Conservation (phyloP, 2,113 vertebrate species). For the Dinomys branickii region DNA sequence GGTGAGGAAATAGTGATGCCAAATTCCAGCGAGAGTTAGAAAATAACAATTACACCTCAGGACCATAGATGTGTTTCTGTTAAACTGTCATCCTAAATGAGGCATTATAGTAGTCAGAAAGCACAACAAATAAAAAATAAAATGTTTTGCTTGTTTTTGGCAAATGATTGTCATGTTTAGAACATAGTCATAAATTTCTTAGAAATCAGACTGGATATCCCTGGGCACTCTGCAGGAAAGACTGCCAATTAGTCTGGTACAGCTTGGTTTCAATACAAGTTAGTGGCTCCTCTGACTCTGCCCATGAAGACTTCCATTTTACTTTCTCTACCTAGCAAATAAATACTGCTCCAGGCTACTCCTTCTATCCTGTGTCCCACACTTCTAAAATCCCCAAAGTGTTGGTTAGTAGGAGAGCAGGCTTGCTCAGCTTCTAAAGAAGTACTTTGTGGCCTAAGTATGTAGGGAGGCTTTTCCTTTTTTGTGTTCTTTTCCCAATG, state of each 20-base stretch:
- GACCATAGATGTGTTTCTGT: slow-evolving; percentile 76
- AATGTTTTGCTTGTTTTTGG: slow-evolving; percentile 55
- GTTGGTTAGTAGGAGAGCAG: accelerated
- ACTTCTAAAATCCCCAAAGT: not conserved
- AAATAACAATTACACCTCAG: slow-evolving; percentile 72
- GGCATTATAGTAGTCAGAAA: slow-evolving; percentile 75
- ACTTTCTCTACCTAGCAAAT: not conserved
- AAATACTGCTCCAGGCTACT: not conserved
- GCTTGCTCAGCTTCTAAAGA: not conserved
- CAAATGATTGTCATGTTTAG: not conserved
- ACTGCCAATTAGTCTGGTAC: not conserved
- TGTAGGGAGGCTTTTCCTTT: not conserved
- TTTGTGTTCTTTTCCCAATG: not conserved
- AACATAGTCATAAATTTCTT: not conserved
- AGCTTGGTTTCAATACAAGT: not conserved
- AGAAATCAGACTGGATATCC: not conserved
- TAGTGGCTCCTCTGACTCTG: not conserved
- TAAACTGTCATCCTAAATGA: slow-evolving; percentile 78
- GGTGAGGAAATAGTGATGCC: not conserved
- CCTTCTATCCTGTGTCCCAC: not conserved
- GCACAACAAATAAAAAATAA: slow-evolving; percentile 71
- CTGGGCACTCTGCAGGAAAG: not conserved
- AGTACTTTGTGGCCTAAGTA: not conserved
- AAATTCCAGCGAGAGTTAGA: slow-evolving; percentile 72
- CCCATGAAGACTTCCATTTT: not conserved